Evolutionary conservation across 2,797 vertebrate species (phyloP).

Genomic region (Poliocrania exsul): DNA sequence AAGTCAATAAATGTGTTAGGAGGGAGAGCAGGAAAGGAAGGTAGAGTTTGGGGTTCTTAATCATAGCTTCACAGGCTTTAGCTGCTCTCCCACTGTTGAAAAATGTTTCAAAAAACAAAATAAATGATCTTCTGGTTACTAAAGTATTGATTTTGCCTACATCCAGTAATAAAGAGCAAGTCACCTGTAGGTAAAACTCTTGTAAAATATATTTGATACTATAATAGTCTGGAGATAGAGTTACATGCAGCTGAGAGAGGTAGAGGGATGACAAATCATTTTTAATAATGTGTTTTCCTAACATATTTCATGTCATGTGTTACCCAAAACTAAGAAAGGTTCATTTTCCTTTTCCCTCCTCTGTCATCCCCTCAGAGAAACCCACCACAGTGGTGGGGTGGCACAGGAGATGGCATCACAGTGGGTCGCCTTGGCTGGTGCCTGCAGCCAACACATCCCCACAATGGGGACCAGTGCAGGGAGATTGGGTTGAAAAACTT

Average conservation of each 20-base stretch:
- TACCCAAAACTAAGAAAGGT: background rate
- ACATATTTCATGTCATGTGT: slow-evolving; percentile 53
- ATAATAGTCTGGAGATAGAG: slow-evolving; percentile 84
- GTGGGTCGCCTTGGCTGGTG: background rate
- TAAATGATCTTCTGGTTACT: slow-evolving; percentile 81
- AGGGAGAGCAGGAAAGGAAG: slow-evolving; percentile 59
- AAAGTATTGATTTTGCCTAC: slow-evolving; percentile 85
- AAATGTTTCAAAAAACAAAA: slow-evolving; percentile 84
- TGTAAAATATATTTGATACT: slow-evolving; percentile 87
- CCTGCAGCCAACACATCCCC: background rate
- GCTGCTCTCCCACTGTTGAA: slow-evolving; percentile 80
- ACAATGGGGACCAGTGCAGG: background rate
- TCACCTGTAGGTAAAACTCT: slow-evolving; percentile 86
- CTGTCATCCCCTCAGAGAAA: background rate
- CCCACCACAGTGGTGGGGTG: background rate
- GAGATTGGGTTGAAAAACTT: accelerated
- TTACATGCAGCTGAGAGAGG: slow-evolving; percentile 73
- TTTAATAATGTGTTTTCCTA: slow-evolving; percentile 62
- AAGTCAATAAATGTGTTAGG: slow-evolving; percentile 74
- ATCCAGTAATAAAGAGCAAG: slow-evolving; percentile 85
- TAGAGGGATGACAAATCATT: slow-evolving; percentile 77
- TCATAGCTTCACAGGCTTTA: slow-evolving; percentile 81
- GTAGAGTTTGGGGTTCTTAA: slow-evolving; percentile 78
- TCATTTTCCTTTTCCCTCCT: background rate
- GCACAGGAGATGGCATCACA: background rate